A percentile compares a stretch with the other conserved stretches of the same genome.
phyloP scores from a whole-genome alignment of 2,797 vertebrate genomes.

The Myoxocephalus aenaeus region DNA sequence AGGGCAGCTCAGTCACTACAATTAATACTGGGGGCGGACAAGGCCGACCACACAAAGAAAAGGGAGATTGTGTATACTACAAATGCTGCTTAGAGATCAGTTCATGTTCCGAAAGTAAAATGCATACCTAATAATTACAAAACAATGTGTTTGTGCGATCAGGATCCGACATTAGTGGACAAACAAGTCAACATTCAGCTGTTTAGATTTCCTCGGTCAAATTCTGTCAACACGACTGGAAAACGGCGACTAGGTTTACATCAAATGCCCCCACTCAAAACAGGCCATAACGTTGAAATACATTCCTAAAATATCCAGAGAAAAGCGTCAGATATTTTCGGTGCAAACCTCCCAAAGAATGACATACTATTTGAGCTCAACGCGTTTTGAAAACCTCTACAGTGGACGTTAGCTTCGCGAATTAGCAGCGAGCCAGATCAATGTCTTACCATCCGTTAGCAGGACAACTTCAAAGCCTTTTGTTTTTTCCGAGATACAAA shows the following conservation, averaged over 20 bases:
- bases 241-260: not conserved
- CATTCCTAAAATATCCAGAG: fast-evolving
- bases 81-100: not conserved
- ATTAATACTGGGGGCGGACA: constrained; percentile 6
- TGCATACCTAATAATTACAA: fast-evolving
- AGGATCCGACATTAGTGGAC: not conserved
- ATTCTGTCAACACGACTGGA: constrained; percentile 22
- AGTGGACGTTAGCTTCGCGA: constrained; percentile 31
- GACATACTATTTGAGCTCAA: not conserved
- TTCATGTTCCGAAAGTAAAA: not conserved
- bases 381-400: not conserved
- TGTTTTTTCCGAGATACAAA: constrained; percentile 19
- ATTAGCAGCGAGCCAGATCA: constrained; percentile 31
- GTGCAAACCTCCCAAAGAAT: fast-evolving
- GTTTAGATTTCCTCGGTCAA: constrained; percentile 7
- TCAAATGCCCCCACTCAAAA: not conserved
- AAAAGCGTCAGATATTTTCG: fast-evolving
- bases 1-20: constrained; percentile 13
- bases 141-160: fast-evolving
- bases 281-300: not conserved
- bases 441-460: constrained; percentile 69
- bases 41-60: constrained; percentile 20
- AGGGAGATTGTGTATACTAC: not conserved
- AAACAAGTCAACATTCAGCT: not conserved
- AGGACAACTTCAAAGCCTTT: constrained; percentile 65